These are phyloP conservation scores for Gallinago solitaria DNA, from an alignment of 2,797 vertebrate species.

Conservation along the genomic window DNA sequence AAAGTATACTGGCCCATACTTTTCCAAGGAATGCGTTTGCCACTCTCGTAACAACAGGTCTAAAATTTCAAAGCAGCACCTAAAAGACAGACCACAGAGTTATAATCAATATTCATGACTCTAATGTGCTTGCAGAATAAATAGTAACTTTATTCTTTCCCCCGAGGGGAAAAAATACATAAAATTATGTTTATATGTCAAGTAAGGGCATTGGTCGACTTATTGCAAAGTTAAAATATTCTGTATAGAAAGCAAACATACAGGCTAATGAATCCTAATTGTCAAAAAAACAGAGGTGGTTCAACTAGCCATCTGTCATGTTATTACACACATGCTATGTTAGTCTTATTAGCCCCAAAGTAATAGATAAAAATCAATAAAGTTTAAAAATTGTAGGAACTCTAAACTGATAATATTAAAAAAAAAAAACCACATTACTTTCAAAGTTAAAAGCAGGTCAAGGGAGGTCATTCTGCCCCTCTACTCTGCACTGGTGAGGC, in stretches of 20 bases:
- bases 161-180: neutral
- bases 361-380: neutral
- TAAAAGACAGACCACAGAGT: constrained; percentile 61
- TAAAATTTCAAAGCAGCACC: constrained; percentile 95
- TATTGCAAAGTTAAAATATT: neutral
- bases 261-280: neutral
- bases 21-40: constrained; percentile 95
- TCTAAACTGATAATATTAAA: neutral
- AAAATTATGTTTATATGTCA: neutral
- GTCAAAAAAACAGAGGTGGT: neutral
- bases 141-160: neutral
- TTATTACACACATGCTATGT: neutral
- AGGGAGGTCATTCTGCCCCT: no score
- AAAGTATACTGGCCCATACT: constrained; percentile 74
- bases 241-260: neutral
- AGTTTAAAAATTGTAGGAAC: neutral
- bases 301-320: neutral
- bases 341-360: neutral
- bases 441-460: no score
- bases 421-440: neutral
- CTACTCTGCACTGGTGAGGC: no score
- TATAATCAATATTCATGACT: neutral
- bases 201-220: neutral
- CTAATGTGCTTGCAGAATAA: neutral
- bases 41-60: constrained; percentile 93